phyloP scores from a whole-genome alignment of 2,113 vertebrate genomes.

The Brachionichthys hirsutus region DNA sequence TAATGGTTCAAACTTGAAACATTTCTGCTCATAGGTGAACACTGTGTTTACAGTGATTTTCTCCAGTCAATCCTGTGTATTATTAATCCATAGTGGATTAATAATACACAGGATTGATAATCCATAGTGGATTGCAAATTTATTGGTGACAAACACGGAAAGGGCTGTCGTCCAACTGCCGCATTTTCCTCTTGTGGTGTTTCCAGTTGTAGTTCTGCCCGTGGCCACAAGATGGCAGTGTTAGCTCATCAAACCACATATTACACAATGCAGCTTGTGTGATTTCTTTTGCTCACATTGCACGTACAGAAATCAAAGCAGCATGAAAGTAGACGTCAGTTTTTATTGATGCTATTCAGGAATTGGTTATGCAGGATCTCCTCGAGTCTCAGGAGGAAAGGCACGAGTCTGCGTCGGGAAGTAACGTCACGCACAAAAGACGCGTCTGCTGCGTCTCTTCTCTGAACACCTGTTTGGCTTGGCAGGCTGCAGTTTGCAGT shows the following conservation, averaged over 20 bases:
- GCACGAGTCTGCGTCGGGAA: not conserved
- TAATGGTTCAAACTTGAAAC: no score
- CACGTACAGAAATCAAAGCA: no score
- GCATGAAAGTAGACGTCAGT: conserved; percentile 4
- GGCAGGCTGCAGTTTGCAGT: not conserved
- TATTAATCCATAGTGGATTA: conserved; percentile 53
- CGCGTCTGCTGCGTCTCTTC: not conserved
- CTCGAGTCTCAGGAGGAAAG: not conserved
- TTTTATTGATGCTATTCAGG: conserved; percentile 13
- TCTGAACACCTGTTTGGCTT: conserved; percentile 26
- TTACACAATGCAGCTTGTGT: not conserved
- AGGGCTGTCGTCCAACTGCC: not conserved
- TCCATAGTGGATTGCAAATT: conserved; percentile 36
- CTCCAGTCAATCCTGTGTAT: not conserved
- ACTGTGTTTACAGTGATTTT: not conserved
- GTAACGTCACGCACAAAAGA: not conserved
- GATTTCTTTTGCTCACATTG: conserved; percentile 22
- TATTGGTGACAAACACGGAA: conserved; percentile 7
- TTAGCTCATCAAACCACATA: conserved; percentile 17
- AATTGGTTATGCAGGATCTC: not conserved
- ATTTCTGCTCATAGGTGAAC: no score
- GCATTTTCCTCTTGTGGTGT: not conserved
- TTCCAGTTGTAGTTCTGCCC: not conserved
- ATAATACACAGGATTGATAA: no score
- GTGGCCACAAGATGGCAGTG: conserved; percentile 62